Evolutionary conservation across 1,140 invertebrate genomes (phyloP).

Genomic region (Diorhabda sublineata): DNA sequence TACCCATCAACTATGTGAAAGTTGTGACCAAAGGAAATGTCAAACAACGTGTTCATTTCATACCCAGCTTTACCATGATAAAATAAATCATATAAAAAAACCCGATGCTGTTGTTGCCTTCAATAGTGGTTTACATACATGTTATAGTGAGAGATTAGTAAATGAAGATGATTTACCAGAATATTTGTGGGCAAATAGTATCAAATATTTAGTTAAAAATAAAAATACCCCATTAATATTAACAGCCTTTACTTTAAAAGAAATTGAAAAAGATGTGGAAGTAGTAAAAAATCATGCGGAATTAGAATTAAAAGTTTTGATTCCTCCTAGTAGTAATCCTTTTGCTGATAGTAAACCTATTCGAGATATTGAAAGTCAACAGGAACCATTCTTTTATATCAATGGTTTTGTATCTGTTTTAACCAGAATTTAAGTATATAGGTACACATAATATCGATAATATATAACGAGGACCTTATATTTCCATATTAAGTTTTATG

Average conservation of each 20-base stretch:
- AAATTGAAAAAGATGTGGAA: constrained; percentile 34
- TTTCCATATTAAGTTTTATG: too few relatives aligned
- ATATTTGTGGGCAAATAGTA: constrained; percentile 40
- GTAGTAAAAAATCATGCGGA: constrained; percentile 13
- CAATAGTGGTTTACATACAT: constrained; percentile 45
- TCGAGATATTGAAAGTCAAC: constrained; percentile 29
- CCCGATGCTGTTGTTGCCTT: constrained; percentile 42
- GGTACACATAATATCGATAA: too few relatives aligned
- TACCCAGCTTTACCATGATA: constrained; percentile 36
- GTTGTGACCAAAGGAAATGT: constrained; percentile 28
- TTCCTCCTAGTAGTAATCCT: constrained; percentile 29
- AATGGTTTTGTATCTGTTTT: constrained; percentile 33
- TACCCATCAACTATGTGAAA: constrained; percentile 25
- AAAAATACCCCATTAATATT: constrained; percentile 36
- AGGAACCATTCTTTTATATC: constrained; percentile 33
- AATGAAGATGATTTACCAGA: constrained; percentile 8
- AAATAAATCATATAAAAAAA: constrained; percentile 26
- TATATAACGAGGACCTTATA: too few relatives aligned
- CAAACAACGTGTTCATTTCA: constrained; percentile 24
- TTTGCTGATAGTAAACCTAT: constrained; percentile 32
- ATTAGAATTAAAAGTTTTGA: constrained; percentile 20
- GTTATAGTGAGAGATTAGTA: not conserved
- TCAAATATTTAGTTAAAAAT: constrained; percentile 33
- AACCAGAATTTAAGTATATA: constrained; percentile 2
- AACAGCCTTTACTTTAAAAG: constrained; percentile 41